Percentiles rank a stretch among this genome's conserved stretches.
Evolutionary conservation across 30 jellyfish, hydroid and myxozoan genomes (phyloP).

Genomic region (Turritopsis dohrnii): DNA sequence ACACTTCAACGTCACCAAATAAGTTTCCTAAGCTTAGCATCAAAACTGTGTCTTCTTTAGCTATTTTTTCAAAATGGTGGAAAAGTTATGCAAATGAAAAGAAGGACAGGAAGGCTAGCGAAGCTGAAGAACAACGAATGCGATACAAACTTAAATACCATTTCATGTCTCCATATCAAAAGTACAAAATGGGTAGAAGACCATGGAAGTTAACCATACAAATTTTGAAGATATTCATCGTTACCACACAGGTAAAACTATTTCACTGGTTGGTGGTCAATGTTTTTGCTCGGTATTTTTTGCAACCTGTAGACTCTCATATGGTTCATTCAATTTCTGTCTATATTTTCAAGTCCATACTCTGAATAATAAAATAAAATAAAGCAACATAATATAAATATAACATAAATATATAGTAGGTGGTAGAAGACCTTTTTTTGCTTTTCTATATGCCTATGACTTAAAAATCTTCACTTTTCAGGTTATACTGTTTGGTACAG

Average conservation of each 20-base stretch:
- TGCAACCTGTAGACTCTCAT: no score
- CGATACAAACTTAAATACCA: constrained; percentile 73
- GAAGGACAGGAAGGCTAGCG: neutral
- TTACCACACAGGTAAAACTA: constrained; percentile 71
- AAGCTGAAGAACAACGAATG: constrained; percentile 63
- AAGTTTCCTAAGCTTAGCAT: neutral
- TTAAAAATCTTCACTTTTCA: constrained; percentile 8
- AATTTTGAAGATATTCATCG: constrained; percentile 63
- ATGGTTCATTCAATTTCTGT: no score
- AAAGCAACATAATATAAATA: no score
- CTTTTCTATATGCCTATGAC: no score
- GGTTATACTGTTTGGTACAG: constrained; percentile 76
- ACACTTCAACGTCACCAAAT: no score
- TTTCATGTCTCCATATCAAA: constrained; percentile 85
- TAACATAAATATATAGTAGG: no score
- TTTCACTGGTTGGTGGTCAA: no score
- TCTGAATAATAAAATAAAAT: no score
- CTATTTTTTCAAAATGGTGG: constrained; percentile 35
- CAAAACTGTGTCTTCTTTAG: neutral
- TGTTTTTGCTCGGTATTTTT: no score
- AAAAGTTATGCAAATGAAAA: constrained; percentile 2
- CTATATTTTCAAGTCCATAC: no score
- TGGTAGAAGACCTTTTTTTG: no score
- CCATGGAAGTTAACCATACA: constrained; percentile 95
- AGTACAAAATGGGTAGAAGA: constrained; percentile 69